Conservation (phyloP, 2,888 invertebrate genomes). For the Anticlea derivata region DNA sequence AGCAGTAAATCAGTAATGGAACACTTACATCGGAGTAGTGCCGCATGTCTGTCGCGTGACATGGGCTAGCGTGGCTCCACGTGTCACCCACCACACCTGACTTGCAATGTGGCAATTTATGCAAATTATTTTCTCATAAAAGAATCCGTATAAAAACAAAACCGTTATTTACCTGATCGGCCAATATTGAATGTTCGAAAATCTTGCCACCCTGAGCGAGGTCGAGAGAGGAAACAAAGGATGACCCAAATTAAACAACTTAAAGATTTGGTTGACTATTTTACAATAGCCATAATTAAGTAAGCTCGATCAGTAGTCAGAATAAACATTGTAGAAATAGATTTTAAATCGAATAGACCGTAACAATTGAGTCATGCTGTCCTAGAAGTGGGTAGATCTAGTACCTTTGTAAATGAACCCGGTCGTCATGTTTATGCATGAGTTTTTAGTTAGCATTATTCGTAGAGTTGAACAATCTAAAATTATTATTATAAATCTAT, state of each 20-base stretch:
- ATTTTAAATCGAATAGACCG: constrained; percentile 38
- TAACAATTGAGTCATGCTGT: constrained; percentile 37
- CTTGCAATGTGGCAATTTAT: constrained; percentile 58
- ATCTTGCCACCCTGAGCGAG: constrained; percentile 31
- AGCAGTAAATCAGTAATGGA: constrained; percentile 39
- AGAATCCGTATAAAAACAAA: constrained; percentile 35
- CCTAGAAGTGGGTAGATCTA: constrained; percentile 16
- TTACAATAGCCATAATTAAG: neutral
- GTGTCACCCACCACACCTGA: constrained; percentile 52
- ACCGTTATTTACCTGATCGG: neutral
- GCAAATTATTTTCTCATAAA: constrained; percentile 45
- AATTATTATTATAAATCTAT: constrained; percentile 9
- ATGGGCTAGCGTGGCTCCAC: constrained; percentile 45
- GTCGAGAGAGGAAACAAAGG: constrained; percentile 46
- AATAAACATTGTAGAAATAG: constrained; percentile 31
- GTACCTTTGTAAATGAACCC: constrained; percentile 41
- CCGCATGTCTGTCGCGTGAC: constrained; percentile 50
- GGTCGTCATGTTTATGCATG: constrained; percentile 39
- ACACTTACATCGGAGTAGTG: constrained; percentile 31
- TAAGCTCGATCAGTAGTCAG: neutral
- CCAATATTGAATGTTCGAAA: neutral
- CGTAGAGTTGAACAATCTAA: constrained; percentile 25
- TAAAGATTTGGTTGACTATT: constrained; percentile 23
- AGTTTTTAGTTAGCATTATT: constrained; percentile 20
- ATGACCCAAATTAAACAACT: constrained; percentile 45